These are phyloP conservation scores for Zaprionus camerounensis DNA, from an alignment of 1,140 invertebrate genomes.

Conservation along the genomic window DNA sequence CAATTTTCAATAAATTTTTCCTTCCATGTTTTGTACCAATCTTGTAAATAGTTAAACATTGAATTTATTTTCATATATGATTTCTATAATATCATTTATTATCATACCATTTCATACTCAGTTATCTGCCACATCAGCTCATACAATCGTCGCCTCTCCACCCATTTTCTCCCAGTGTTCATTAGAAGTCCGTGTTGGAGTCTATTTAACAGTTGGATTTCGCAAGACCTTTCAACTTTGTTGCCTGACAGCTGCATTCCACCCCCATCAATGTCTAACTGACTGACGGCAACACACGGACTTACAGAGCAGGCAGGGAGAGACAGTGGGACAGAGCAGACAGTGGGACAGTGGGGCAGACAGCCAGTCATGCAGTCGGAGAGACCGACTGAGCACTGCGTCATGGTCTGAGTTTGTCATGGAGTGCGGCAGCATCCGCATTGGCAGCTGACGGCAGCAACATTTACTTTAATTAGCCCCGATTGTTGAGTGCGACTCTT, in stretches of 20 bases:
- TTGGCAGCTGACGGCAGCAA: slow-evolving; percentile 22
- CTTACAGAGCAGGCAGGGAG: neutral
- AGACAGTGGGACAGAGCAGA: neutral
- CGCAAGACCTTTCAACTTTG: neutral
- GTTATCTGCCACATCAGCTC: neutral
- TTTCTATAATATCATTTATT: neutral
- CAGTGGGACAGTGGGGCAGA: neutral
- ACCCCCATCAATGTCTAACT: slow-evolving; percentile 3
- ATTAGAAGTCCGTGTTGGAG: neutral
- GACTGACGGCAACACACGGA: neutral
- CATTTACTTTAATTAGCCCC: slow-evolving; percentile 66
- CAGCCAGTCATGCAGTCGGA: neutral
- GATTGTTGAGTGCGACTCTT: slow-evolving; percentile 33
- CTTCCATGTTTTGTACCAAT: too few species aligned
- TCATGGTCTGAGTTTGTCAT: slow-evolving; percentile 23
- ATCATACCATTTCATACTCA: neutral
- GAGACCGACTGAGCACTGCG: slow-evolving; percentile 2
- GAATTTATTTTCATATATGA: too few species aligned
- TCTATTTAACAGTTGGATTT: neutral
- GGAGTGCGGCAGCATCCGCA: slow-evolving; percentile 16
- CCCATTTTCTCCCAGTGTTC: neutral
- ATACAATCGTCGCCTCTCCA: neutral
- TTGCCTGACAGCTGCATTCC: slow-evolving; percentile 1
- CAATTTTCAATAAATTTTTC: too few species aligned
- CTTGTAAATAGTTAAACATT: too few species aligned